A percentile compares a stretch with the other conserved stretches of the same genome.
These are phyloP conservation scores for Lepilemur ruficaudatus DNA, from an alignment of 2,797 vertebrate species.

Conservation along the genomic window DNA sequence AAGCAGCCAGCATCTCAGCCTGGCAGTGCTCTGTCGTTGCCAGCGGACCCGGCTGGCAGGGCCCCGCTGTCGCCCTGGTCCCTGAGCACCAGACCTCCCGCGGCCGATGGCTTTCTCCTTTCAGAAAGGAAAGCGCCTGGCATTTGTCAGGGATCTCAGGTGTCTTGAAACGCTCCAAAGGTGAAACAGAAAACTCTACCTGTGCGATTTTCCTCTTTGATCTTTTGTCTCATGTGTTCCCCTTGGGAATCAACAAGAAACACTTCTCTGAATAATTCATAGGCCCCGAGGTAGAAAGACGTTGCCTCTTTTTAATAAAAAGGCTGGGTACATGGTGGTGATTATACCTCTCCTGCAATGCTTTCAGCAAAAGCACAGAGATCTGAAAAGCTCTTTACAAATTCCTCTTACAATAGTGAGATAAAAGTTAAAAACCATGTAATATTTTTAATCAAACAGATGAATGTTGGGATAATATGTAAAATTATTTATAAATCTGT, in stretches of 20 bases:
- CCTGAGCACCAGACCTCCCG: not conserved
- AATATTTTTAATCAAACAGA: constrained; percentile 57
- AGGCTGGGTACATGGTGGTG: not conserved
- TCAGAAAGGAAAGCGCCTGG: constrained; percentile 56
- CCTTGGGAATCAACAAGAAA: constrained; percentile 78
- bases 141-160: constrained; percentile 69
- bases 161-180: constrained; percentile 74
- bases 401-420: constrained; percentile 35
- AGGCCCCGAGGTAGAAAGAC: constrained; percentile 60
- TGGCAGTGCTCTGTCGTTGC: not conserved
- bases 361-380: not conserved
- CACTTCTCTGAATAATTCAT: constrained; percentile 83
- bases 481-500: constrained; percentile 54
- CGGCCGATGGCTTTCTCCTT: not conserved
- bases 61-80: rapidly evolving
- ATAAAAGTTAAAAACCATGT: constrained; percentile 40
- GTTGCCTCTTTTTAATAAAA: constrained; percentile 74
- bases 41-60: not conserved
- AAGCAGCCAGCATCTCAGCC: not conserved
- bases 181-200: constrained; percentile 78
- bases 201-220: constrained; percentile 74
- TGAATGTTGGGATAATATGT: constrained; percentile 10
- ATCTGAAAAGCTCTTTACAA: constrained; percentile 42
- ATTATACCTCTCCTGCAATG: constrained; percentile 35
- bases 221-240: constrained; percentile 81